phyloP scores from a whole-genome alignment of 2,797 vertebrate genomes.

The Gambusia yucatana region DNA sequence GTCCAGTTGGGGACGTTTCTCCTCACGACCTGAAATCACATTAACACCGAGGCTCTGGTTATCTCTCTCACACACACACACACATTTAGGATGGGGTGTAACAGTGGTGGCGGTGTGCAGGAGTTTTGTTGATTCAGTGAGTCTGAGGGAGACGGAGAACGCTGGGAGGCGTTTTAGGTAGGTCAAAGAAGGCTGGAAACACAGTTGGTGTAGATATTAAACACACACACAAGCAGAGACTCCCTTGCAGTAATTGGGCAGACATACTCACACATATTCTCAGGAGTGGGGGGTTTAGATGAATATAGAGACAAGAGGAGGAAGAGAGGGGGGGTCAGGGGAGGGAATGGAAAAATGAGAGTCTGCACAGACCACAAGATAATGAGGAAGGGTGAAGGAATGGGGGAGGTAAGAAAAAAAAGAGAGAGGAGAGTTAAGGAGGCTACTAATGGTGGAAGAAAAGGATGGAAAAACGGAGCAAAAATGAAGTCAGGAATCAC shows the following conservation, averaged over 20 bases:
- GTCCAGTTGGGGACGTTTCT: slow-evolving; percentile 34
- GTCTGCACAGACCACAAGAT: slow-evolving; percentile 48
- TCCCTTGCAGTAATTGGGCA: slow-evolving; percentile 77
- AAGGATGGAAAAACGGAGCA: background rate
- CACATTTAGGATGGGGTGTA: slow-evolving; percentile 6
- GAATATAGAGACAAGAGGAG: slow-evolving; percentile 60
- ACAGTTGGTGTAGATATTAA: slow-evolving; percentile 52
- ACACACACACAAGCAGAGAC: slow-evolving; percentile 50
- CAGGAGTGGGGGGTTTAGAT: slow-evolving; percentile 52
- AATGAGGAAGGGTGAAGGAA: slow-evolving; percentile 54
- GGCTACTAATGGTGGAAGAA: slow-evolving; percentile 2
- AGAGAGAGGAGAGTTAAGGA: slow-evolving; percentile 29
- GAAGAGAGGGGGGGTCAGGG: slow-evolving; percentile 4
- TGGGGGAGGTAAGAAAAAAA: slow-evolving; percentile 43
- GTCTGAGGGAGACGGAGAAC: slow-evolving; percentile 68
- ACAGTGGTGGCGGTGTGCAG: slow-evolving; percentile 34
- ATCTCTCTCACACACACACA: slow-evolving; percentile 14
- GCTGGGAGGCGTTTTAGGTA: slow-evolving; percentile 73
- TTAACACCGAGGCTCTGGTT: slow-evolving; percentile 45
- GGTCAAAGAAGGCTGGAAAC: slow-evolving; percentile 66
- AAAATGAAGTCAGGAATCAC: background rate
- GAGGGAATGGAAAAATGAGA: slow-evolving; percentile 62
- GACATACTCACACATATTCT: slow-evolving; percentile 71
- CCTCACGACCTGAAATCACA: slow-evolving; percentile 13
- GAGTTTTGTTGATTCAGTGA: slow-evolving; percentile 69